Percentiles rank a stretch among this genome's conserved stretches.
Evolutionary conservation across 2,797 vertebrate species (phyloP).

Genomic region (Falco novaeseelandiae): DNA sequence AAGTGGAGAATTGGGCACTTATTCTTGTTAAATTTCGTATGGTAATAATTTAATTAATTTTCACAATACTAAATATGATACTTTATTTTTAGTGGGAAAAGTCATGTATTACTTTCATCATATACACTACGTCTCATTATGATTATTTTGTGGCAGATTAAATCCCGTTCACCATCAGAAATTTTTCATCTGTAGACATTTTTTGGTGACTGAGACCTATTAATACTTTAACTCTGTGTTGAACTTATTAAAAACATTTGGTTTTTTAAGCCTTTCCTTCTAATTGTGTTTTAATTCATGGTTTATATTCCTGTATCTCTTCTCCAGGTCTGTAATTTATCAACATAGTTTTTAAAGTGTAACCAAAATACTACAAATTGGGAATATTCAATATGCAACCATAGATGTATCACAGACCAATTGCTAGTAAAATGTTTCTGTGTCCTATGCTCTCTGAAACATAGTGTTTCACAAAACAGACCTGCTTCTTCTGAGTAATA

Average conservation of each 20-base stretch:
- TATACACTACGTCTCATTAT: background rate
- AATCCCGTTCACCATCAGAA: background rate
- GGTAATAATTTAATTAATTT: background rate
- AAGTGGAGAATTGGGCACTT: background rate
- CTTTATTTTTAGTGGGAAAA: background rate
- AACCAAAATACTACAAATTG: background rate
- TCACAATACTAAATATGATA: background rate
- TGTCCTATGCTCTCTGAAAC: background rate
- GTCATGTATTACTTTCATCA: background rate
- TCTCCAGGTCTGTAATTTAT: background rate
- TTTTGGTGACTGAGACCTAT: background rate
- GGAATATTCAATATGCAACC: background rate
- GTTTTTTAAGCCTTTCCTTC: background rate
- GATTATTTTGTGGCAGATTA: background rate
- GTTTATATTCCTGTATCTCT: background rate
- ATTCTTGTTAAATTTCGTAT: background rate
- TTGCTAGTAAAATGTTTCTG: background rate
- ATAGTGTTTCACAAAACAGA: slow-evolving; percentile 26
- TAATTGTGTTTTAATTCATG: background rate
- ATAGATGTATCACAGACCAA: background rate
- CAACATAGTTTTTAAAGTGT: background rate
- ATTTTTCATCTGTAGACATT: background rate
- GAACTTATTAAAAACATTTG: background rate
- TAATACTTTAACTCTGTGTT: background rate
- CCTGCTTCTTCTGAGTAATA: slow-evolving; percentile 84